Evolutionary conservation across 2,113 vertebrate genomes (phyloP).

Genomic region (Xerus inauris): DNA sequence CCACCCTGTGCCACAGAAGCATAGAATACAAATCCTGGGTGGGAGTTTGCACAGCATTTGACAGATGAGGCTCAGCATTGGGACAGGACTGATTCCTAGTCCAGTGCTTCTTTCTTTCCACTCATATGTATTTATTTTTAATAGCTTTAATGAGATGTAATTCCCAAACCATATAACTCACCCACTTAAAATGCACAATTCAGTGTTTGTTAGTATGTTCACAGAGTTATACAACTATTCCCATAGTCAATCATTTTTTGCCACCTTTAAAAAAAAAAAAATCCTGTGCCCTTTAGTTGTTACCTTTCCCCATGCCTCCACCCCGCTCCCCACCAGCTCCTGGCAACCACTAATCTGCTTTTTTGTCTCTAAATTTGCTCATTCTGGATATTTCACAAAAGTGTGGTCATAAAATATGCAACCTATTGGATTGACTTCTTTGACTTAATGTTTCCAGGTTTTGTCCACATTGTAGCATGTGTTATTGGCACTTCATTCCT

Average conservation of each 20-base stretch:
- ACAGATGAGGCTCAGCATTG: neutral
- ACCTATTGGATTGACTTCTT: neutral
- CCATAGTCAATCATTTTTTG: neutral
- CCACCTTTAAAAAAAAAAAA: constrained; percentile 3
- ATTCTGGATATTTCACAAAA: neutral
- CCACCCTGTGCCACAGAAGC: neutral
- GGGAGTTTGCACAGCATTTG: neutral
- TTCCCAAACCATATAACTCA: neutral
- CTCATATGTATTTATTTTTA: neutral
- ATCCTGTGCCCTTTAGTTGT: neutral
- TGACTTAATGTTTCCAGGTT: neutral
- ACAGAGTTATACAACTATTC: neutral
- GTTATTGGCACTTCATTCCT: neutral
- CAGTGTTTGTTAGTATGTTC: neutral
- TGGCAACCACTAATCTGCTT: neutral
- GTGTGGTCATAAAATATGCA: neutral
- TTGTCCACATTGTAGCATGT: neutral
- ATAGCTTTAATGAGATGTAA: neutral
- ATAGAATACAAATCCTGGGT: neutral
- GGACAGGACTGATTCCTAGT: neutral
- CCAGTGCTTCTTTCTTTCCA: neutral
- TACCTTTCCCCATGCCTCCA: neutral
- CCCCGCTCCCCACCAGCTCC: neutral
- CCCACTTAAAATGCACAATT: neutral
- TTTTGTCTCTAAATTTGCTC: neutral